phyloP scores from a whole-genome alignment of 2,113 vertebrate species.

The Desmodus rotundus region DNA sequence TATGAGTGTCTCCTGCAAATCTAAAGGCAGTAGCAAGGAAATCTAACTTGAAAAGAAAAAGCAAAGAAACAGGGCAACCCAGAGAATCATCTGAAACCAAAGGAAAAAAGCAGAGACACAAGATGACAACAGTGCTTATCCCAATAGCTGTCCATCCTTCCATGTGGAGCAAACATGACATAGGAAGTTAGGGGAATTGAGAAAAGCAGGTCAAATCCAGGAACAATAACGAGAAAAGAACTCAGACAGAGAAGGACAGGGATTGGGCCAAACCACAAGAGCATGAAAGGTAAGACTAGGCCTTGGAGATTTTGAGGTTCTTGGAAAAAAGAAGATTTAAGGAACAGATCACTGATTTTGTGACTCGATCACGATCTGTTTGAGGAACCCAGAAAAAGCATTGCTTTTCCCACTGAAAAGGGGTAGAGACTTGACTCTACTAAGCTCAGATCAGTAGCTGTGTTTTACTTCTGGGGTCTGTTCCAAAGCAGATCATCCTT shows the following conservation, averaged over 20 bases:
- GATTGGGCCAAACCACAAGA: not conserved
- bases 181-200: not conserved
- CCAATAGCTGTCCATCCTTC: rapidly evolving
- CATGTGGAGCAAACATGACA: rapidly evolving
- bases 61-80: not conserved
- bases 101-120: not conserved
- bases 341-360: not conserved
- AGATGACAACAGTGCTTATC: not conserved
- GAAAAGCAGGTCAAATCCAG: not conserved
- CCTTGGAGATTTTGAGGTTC: not conserved
- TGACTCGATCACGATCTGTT: not conserved
- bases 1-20: rapidly evolving
- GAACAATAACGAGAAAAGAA: not conserved
- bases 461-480: not conserved
- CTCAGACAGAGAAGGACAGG: not conserved
- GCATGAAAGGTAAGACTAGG: not conserved
- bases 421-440: not conserved
- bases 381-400: not conserved
- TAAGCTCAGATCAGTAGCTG: not conserved
- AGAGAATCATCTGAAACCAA: not conserved
- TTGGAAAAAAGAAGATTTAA: not conserved
- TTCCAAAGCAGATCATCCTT: not conserved
- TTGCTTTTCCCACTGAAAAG: not conserved
- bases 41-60: not conserved
- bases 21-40: not conserved